These are phyloP conservation scores for Aromia moschata DNA, from an alignment of 2,888 invertebrate genomes.

Conservation along the genomic window DNA sequence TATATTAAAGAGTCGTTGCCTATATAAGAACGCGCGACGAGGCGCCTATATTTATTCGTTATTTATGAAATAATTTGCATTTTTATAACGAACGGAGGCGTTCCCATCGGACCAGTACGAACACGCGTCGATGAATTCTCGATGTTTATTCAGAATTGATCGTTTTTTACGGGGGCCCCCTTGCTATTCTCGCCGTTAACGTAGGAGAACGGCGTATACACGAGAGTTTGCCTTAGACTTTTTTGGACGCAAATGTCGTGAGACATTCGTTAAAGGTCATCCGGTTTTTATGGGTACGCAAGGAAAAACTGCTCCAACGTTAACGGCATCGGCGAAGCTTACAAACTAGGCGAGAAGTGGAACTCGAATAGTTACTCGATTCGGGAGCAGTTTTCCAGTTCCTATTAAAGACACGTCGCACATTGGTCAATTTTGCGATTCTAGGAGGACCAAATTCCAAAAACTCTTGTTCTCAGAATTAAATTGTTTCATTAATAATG, in stretches of 20 bases:
- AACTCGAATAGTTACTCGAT: too few relatives aligned
- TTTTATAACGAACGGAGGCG: constrained; percentile 9
- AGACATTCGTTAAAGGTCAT: too few relatives aligned
- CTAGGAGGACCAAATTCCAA: too few relatives aligned
- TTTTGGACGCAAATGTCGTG: constrained; percentile 3
- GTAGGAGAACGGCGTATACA: neutral
- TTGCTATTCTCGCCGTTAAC: neutral
- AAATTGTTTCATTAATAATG: too few relatives aligned
- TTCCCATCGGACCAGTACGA: neutral
- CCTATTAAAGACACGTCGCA: too few relatives aligned
- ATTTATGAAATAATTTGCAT: constrained; percentile 13
- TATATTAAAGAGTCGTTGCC: neutral
- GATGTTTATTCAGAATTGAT: constrained; percentile 1
- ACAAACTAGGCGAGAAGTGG: too few relatives aligned
- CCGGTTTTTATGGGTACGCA: too few relatives aligned
- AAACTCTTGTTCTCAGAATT: too few relatives aligned
- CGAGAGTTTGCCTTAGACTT: neutral
- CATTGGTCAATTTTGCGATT: too few relatives aligned
- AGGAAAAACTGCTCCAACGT: too few relatives aligned
- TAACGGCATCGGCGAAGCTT: too few relatives aligned
- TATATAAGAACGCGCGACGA: constrained; percentile 4
- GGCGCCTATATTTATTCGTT: constrained; percentile 8
- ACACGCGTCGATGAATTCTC: constrained; percentile 7
- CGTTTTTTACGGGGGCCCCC: constrained; percentile 1
- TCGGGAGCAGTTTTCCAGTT: too few relatives aligned